Evolutionary conservation across 2,113 vertebrate species (phyloP).

Genomic region (Myiozetetes cayanensis): DNA sequence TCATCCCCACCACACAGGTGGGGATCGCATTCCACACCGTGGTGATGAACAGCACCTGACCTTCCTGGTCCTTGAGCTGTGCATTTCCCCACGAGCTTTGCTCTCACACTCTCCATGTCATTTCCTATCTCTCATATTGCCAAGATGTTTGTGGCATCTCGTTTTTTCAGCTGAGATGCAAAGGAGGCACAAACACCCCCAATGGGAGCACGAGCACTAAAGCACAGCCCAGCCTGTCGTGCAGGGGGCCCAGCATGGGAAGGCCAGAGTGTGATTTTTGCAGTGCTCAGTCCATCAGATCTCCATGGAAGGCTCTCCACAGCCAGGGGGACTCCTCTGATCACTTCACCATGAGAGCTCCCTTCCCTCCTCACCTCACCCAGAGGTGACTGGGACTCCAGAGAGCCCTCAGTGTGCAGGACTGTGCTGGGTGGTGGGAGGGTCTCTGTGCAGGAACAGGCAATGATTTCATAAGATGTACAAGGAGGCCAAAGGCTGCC

Average conservation of each 20-base stretch:
- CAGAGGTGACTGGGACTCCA: neutral
- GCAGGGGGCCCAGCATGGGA: neutral
- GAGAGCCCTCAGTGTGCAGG: fast-evolving
- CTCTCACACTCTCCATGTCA: neutral
- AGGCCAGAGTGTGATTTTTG: neutral
- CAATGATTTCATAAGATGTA: neutral
- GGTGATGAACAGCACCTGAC: neutral
- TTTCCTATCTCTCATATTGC: neutral
- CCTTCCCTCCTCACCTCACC: neutral
- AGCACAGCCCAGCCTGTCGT: neutral
- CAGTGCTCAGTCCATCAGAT: neutral
- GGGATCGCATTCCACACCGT: neutral
- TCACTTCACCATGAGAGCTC: neutral
- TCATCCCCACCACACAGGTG: fast-evolving
- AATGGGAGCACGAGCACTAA: neutral
- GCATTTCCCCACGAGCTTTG: neutral
- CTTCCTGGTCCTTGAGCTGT: neutral
- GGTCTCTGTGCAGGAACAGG: neutral
- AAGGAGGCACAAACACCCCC: neutral
- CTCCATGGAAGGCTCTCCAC: neutral
- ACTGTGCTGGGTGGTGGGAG: neutral
- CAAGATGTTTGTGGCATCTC: neutral
- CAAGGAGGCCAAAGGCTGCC: neutral
- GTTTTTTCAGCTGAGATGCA: neutral
- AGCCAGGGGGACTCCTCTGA: neutral